These are phyloP conservation scores for Chydorus sphaericus DNA, from an alignment of 2,888 invertebrate genomes.

Conservation along the genomic window DNA sequence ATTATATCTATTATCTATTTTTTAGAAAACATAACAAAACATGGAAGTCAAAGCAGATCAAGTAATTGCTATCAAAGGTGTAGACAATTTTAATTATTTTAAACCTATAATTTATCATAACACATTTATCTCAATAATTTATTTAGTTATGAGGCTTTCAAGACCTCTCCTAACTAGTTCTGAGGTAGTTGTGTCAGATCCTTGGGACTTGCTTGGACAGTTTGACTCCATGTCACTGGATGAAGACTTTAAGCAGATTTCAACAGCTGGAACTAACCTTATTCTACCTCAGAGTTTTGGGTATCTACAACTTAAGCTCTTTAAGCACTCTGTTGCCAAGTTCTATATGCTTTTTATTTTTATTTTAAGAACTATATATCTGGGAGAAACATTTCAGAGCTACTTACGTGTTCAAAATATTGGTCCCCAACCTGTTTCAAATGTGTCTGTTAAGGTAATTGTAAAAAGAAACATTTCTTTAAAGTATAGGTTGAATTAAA, in stretches of 20 bases:
- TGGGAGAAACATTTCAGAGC: constrained; percentile 96
- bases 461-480: neutral
- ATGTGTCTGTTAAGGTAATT: constrained; percentile 63
- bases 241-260: too few relatives aligned
- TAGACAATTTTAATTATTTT: neutral
- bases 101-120: neutral
- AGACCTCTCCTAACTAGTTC: constrained; percentile 75
- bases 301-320: too few relatives aligned
- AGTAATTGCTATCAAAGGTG: neutral
- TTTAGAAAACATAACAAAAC: too few relatives aligned
- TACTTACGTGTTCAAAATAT: constrained; percentile 96
- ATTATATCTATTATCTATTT: too few relatives aligned
- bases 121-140: constrained; percentile 1
- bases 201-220: constrained; percentile 67
- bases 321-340: too few relatives aligned
- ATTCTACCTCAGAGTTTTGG: constrained; percentile 94
- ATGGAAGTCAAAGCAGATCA: neutral
- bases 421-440: constrained; percentile 64
- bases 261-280: too few relatives aligned
- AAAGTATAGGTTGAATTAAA: neutral
- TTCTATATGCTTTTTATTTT: constrained; percentile 4
- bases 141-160: constrained; percentile 80
- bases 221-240: constrained; percentile 40
- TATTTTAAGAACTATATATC: constrained; percentile 65
- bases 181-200: constrained; percentile 66